These are phyloP conservation scores for Florisuga fusca DNA, from an alignment of 2,797 vertebrate genomes.

Conservation along the genomic window DNA sequence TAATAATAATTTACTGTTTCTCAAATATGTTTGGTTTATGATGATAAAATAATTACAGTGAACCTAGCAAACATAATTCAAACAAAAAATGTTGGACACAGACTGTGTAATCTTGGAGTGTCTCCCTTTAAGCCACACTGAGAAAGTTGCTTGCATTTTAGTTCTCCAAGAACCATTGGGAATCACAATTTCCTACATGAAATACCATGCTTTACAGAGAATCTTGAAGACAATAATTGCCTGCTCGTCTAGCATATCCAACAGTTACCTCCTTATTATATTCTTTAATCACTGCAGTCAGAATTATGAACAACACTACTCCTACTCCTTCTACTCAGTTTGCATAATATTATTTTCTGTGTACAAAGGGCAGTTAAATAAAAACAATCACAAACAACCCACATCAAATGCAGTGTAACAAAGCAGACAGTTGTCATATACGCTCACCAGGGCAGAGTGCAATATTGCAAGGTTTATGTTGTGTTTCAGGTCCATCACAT, in stretches of 20 bases:
- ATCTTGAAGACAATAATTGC: neutral
- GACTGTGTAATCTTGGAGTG: neutral
- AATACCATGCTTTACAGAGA: neutral
- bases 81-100: neutral
- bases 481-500: slow-evolving; percentile 97
- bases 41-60: neutral
- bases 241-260: neutral
- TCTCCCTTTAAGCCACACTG: neutral
- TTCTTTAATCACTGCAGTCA: neutral
- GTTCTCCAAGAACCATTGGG: neutral
- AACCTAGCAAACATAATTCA: neutral
- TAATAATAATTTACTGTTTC: neutral
- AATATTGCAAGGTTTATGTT: slow-evolving; percentile 99
- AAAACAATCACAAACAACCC: neutral
- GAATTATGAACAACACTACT: neutral
- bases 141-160: neutral
- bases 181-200: neutral
- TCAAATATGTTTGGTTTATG: neutral
- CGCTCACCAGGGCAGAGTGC: slow-evolving; percentile 96
- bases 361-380: neutral
- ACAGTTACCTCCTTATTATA: neutral
- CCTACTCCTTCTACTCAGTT: neutral
- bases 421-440: slow-evolving; percentile 20
- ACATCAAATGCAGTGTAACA: neutral
- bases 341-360: neutral